Percentiles rank a stretch among this genome's conserved stretches.
Evolutionary conservation across 2,888 invertebrate species (phyloP).

Genomic region (Spialia ferax): DNA sequence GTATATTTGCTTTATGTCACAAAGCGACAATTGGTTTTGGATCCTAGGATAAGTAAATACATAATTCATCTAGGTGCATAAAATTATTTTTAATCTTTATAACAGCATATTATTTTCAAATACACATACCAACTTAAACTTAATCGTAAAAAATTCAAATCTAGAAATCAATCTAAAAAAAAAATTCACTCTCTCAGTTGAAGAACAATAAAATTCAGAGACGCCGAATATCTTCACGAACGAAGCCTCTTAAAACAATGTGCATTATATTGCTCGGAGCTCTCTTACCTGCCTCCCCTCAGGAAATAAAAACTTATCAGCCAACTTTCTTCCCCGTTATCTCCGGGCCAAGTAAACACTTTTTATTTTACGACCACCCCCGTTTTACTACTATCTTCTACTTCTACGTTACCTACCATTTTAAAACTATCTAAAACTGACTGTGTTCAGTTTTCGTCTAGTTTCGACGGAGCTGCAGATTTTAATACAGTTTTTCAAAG

Average conservation of each 20-base stretch:
- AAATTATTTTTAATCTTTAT: no score
- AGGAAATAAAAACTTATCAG: conserved; percentile 84
- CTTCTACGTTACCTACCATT: conserved; percentile 47
- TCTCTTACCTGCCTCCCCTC: conserved; percentile 49
- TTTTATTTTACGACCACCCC: conserved; percentile 81
- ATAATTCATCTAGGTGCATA: no score
- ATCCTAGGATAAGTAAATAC: no score
- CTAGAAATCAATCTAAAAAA: neutral
- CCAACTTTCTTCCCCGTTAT: conserved; percentile 80
- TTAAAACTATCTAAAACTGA: conserved; percentile 52
- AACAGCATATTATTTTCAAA: no score
- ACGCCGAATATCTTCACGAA: conserved; percentile 12
- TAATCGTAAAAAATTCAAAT: neutral
- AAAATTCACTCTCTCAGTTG: neutral
- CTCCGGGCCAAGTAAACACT: conserved; percentile 81
- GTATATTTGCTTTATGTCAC: no score
- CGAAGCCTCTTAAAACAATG: conserved; percentile 33
- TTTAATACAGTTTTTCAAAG: conserved; percentile 42
- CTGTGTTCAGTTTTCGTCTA: conserved; percentile 53
- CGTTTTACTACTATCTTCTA: conserved; percentile 66
- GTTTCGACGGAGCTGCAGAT: conserved; percentile 45
- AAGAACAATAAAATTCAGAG: conserved; percentile 17
- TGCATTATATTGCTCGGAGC: conserved; percentile 27
- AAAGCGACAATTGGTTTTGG: no score
- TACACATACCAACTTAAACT: no score